phyloP scores from a whole-genome alignment of 2,113 vertebrate species.

The Speoplatyrhinus poulsoni region DNA sequence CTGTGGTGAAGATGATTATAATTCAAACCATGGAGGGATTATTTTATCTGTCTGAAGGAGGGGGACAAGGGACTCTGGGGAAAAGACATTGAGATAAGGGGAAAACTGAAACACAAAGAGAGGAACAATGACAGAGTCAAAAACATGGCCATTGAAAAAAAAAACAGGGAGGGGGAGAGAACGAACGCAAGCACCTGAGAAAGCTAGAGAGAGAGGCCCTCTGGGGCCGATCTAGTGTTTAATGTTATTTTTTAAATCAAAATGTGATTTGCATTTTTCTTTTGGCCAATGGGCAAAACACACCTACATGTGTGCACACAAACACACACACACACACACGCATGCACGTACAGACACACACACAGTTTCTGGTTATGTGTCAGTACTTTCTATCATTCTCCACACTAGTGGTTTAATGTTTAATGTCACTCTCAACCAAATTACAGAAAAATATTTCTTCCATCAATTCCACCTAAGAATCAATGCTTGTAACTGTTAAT shows the following conservation, averaged over 20 bases:
- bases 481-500: too few relatives aligned
- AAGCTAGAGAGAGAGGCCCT: conserved; percentile 4
- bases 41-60: neutral
- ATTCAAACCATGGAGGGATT: neutral
- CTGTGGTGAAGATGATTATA: neutral
- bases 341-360: neutral
- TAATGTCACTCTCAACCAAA: too few relatives aligned
- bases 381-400: neutral
- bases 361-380: conserved; percentile 1
- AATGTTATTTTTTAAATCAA: conserved; percentile 23
- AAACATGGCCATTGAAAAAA: neutral
- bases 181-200: too few relatives aligned
- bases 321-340: neutral
- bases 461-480: too few relatives aligned
- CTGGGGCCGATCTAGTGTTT: conserved; percentile 4
- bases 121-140: neutral
- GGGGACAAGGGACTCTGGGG: neutral
- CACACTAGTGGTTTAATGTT: too few relatives aligned
- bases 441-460: too few relatives aligned
- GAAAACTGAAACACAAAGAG: neutral
- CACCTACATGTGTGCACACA: neutral
- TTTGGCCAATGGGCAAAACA: neutral
- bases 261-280: conserved; percentile 39
- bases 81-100: neutral
- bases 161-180: neutral